Evolutionary conservation across 2,113 vertebrate genomes (phyloP), one percentile per base, ranked within the genome.

Genomic region (Eulemur rufifrons): DNA sequence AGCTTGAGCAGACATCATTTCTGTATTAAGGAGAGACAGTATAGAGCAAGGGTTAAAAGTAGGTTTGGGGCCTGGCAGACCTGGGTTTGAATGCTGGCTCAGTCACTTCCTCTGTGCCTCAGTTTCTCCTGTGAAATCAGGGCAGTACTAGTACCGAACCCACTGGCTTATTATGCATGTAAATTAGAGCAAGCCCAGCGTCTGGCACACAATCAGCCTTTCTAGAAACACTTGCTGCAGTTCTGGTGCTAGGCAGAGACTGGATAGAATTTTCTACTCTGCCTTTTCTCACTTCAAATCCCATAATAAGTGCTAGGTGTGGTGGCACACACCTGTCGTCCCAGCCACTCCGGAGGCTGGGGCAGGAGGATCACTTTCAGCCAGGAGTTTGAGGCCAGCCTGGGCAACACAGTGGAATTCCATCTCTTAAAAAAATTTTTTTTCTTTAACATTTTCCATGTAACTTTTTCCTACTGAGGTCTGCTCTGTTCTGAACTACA

Each of bases 131-230:
- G 17, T 74, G 59, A 86, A 69, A 52, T 1, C 2, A 7, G 13
- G 8, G 29, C 18, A 39, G 52, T 8, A 20, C 34, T 23, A 42
- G 47, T 29, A 9, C 8, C 50, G 42, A 76, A 25, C 37, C 54
- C n/a, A 47, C 0, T 59, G 50, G 52, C 20, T n/a, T 52, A 25
- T 1, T 1, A 10, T 71, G 5, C 13, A 63, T 13, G 29, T 20
- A 29, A n/a, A 32, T 42, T 7, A 9, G 74, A 86, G 56, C 17
- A 27, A 29, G 23, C 37, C 29, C 21, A 15, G 52, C 32, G 20
- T 59, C 91, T 32, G 63, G 45, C 20, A 27, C 4, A 3, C 5
- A 10, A 4, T 27, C 1, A 0, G n/a, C 18, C 0, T 17, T 17
- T 32, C n/a, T 42, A 6, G 34, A 47, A 76, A 77, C 13, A 6